Conservation (phyloP, 2,888 invertebrate genomes). For the Salticus scenicus region DNA sequence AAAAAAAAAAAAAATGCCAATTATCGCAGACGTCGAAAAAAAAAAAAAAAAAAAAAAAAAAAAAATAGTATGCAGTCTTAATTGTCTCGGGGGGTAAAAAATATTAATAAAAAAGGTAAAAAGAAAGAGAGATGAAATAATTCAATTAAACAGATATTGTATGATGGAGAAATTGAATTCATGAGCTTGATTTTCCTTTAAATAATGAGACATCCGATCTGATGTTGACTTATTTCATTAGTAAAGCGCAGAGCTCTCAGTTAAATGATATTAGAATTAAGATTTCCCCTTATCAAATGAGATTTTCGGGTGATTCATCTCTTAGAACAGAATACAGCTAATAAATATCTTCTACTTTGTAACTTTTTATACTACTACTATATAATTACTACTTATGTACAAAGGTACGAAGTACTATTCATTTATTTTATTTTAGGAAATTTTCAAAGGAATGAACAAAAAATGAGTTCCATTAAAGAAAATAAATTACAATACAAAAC, state of each 20-base stretch:
- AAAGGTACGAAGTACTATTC: too few species aligned
- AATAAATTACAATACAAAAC: too few species aligned
- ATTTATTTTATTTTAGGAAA: too few species aligned
- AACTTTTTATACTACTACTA: too few species aligned
- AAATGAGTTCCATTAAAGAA: too few species aligned
- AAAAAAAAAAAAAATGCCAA: neutral
- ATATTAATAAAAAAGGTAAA: neutral
- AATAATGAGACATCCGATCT: constrained; percentile 7
- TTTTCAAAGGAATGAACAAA: too few species aligned
- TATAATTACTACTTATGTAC: too few species aligned
- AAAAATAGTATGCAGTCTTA: neutral
- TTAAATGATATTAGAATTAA: neutral
- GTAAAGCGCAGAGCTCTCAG: neutral
- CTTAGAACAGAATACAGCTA: neutral
- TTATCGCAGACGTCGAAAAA: neutral
- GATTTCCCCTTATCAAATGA: neutral
- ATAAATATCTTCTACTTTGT: too few species aligned
- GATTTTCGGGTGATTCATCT: neutral
- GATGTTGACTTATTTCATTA: constrained; percentile 10
- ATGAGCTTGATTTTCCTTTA: constrained; percentile 1
- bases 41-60: too few species aligned
- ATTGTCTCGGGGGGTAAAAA: neutral
- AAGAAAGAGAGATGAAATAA: neutral
- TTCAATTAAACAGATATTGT: constrained; percentile 5
- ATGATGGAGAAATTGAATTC: neutral